phyloP scores from a whole-genome alignment of 1,140 invertebrate genomes.

The Drosophila parvula region DNA sequence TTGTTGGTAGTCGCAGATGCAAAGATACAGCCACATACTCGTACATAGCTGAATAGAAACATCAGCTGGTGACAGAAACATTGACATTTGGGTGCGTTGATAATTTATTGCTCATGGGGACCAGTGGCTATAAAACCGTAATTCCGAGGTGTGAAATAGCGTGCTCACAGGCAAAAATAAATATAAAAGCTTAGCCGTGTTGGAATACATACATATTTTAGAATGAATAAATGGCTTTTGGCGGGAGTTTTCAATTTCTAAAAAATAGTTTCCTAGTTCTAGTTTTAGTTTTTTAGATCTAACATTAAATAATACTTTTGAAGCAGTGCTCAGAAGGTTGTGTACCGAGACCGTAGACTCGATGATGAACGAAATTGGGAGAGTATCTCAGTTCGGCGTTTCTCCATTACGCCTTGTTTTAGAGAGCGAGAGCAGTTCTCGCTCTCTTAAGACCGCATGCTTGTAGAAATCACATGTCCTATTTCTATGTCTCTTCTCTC shows the following conservation, averaged over 20 bases:
- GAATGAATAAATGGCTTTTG: no score
- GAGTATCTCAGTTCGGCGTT: neutral
- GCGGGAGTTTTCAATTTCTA: no score
- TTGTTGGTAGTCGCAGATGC: slow-evolving; percentile 44
- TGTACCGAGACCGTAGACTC: no score
- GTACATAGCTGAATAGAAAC: slow-evolving; percentile 68
- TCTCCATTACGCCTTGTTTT: neutral
- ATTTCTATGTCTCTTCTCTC: no score
- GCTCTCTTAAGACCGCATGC: no score
- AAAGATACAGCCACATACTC: slow-evolving; percentile 58
- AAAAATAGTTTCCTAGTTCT: no score
- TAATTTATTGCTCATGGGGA: slow-evolving; percentile 59
- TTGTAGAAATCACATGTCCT: no score
- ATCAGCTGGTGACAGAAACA: slow-evolving; percentile 71
- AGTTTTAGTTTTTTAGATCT: no score
- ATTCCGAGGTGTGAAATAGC: slow-evolving; percentile 13
- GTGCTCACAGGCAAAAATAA: neutral
- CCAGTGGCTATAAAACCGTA: slow-evolving; percentile 54
- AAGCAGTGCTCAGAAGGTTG: no score
- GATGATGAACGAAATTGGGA: neutral
- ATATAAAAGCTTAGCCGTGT: neutral
- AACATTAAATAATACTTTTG: no score
- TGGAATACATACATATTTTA: no score
- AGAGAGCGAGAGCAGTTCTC: no score
- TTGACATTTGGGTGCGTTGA: slow-evolving; percentile 39